Conservation (phyloP, 2,888 invertebrate genomes). For the Lomographa bimaculata region DNA sequence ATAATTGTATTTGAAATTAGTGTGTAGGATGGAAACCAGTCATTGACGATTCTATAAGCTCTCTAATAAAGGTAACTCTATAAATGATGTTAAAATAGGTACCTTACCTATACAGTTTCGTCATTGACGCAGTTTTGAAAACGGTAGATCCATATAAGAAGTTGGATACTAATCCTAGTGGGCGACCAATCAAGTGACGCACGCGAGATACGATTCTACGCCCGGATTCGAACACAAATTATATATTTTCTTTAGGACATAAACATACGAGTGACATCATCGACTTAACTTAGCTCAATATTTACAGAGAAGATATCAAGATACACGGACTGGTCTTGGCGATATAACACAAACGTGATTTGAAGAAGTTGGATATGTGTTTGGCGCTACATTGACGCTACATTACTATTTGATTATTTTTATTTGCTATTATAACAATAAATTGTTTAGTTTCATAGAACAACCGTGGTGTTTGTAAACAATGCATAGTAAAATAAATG, state of each 20-base stretch:
- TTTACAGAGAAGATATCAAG: constrained; percentile 56
- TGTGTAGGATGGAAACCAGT: constrained; percentile 22
- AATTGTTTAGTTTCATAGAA: constrained; percentile 7
- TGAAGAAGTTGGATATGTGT: constrained; percentile 9
- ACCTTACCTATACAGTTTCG: constrained; percentile 16
- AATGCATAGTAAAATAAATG: not conserved
- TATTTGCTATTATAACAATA: constrained; percentile 7
- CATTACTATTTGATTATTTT: constrained; percentile 8
- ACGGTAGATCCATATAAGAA: constrained; percentile 47
- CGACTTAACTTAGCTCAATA: constrained; percentile 54
- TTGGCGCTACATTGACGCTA: constrained; percentile 18
- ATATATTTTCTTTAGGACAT: constrained; percentile 57
- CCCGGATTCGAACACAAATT: constrained; percentile 51
- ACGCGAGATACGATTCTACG: constrained; percentile 43
- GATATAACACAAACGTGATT: constrained; percentile 22
- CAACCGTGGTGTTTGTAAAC: not conserved
- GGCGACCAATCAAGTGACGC: constrained; percentile 58
- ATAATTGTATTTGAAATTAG: constrained; percentile 13
- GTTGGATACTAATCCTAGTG: constrained; percentile 46
- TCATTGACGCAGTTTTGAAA: constrained; percentile 40
- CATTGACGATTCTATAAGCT: constrained; percentile 10
- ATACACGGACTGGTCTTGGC: constrained; percentile 42
- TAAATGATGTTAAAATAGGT: constrained; percentile 9
- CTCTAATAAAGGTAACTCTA: constrained; percentile 13
- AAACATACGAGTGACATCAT: constrained; percentile 66